Base-by-base conservation (phyloP, 2,888 invertebrate species). In the Tachystola acroxantha region DNA sequence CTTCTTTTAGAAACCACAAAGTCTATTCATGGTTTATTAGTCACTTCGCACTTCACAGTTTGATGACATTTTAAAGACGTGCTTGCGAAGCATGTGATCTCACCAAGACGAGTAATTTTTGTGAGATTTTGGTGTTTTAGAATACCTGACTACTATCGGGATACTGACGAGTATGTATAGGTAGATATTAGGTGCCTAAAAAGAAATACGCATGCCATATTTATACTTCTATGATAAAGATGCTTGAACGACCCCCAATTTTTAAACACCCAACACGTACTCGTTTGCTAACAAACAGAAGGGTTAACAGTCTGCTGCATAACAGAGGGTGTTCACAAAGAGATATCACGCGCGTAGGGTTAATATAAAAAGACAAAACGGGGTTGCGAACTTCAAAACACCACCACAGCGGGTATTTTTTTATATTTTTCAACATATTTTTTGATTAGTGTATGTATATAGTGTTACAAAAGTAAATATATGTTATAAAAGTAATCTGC, bases 271-370 rank as follows among this genome's bases (percentile, higher is more conserved):
- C 58, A 59, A 50, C 47, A 40, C 45, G 51, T 60, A 57, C 57
- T 48, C 57, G 64, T 72, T 67, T 71, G 65, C 67, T 56, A 69
- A 73, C 72, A 76, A 74, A 78, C 72, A 66, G 66, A 72, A 79
- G 81, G 76, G 80, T 80, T 79, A 78, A 75, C 81, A 80, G 79
- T 79, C 80, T 77, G 63, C 64, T 78, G 78, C 67, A 64, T 72
- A 65, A 65, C 64, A 61, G 58, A 65, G 79, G 73, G 75, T 56
- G 68, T 64, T 63, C 46, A 40, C 58, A 58, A 72, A 72, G 66
- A 71, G 61, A 61, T 57, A 61, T 54, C 48, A 50, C 63, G 59
- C 48, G 48, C 47, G 50, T 47, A 63, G 69, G 65, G 69, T 60
- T 67, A 61, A 66, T 62, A 66, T 67, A 63, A 60, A 67, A 65